These are phyloP conservation scores for Mixornis gularis DNA, from an alignment of 2,113 vertebrate species.

Conservation along the genomic window DNA sequence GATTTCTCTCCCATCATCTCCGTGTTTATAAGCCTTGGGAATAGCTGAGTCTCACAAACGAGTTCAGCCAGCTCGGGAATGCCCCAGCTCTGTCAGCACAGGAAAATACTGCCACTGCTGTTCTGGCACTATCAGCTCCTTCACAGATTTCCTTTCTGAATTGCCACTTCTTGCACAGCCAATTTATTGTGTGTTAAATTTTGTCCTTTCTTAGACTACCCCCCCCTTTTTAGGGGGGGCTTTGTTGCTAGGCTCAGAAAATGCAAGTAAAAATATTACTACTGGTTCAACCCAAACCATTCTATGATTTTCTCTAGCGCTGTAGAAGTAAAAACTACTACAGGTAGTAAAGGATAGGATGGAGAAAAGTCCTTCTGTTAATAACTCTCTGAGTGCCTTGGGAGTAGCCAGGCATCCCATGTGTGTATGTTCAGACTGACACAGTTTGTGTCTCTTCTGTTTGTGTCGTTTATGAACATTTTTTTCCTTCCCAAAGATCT, in stretches of 20 bases:
- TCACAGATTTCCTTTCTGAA: background rate
- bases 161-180: background rate
- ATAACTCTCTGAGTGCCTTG: background rate
- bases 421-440: background rate
- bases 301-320: background rate
- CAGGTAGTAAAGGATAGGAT: background rate
- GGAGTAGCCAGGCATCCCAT: background rate
- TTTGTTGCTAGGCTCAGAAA: background rate
- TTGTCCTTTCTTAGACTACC: background rate
- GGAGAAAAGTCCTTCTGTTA: background rate
- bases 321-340: background rate
- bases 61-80: background rate
- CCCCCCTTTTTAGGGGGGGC: too few relatives aligned
- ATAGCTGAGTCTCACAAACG: conserved; percentile 1
- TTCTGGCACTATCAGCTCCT: conserved; percentile 28
- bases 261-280: background rate
- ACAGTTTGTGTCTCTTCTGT: background rate
- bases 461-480: background rate
- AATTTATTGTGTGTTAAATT: background rate
- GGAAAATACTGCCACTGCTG: background rate
- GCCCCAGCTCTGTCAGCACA: conserved; percentile 23
- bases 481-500: background rate
- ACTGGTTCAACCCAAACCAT: background rate
- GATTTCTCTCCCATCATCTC: background rate
- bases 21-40: background rate